Evolutionary conservation across 2,113 vertebrate species (phyloP), one percentile per base, ranked within the genome.

Genomic region (Paramisgurnus dabryanus): DNA sequence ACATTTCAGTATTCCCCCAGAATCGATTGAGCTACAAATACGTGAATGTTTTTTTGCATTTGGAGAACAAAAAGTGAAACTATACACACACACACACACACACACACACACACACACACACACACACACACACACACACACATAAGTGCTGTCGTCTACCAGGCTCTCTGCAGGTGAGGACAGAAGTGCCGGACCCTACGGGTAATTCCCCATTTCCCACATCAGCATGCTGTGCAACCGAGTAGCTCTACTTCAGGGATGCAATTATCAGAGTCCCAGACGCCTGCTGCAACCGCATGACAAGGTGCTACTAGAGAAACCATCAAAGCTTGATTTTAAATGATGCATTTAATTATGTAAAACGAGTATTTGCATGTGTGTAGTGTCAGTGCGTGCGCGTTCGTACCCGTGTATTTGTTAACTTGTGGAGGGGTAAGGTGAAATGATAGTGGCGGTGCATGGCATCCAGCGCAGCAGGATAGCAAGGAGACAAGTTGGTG

Each of bases 271-370:
- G 85, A 86, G 85, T 90, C 84, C 70, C 84, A 85, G 79, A 87
- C 81, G 85, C 88, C 83, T 86, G 75, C 80, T 83, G 76, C 76
- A 87, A 86, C 82, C 83, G 80, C 87, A 80, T 84, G 87, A 89
- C 89, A 88, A 87, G 87, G 90, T 91, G 89, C 88, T 90, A 84
- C 87, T 53, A 73, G 84, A 87, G 81, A 87, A 91, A 89, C 89
- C 82, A 89, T 91, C 86, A 90, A 90, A 92, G 89, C 80, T 83
- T 88, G 89, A 88, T 91, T 91, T 90, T 84, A 90, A 90, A 90
- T 85, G 78, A 90, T 86, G 85, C 88, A 86, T 91, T 91, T 92
- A 87, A 92, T 91, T 86, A 86, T 81, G 70, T 83, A 84, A 84
- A 84, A 79, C 57, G 70, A 66, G 68, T 83, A 82, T 80, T 86